Evolutionary conservation across 2,113 vertebrate species (phyloP), one percentile per base, ranked within the genome.

Genomic region (Equus quagga): DNA sequence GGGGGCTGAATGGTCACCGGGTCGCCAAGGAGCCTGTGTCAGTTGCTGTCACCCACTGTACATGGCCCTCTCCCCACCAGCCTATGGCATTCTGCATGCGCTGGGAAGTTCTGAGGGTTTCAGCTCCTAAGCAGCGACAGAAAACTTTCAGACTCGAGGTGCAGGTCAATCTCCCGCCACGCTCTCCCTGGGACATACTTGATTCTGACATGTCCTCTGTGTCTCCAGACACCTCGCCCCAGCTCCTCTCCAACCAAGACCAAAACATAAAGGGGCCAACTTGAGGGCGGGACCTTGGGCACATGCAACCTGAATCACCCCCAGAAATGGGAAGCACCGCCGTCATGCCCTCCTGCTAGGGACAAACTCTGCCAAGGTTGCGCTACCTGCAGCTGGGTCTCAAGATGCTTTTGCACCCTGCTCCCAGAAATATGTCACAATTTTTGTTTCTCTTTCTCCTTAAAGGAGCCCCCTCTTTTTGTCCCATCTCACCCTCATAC

Each of bases 151-250:
- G 24, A 33, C 69, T 41, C 2, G 0, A 44, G 54, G 33, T 8
- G 15, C 8, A 1, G 2, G 15, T 12, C 9, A 0, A 5, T 12
- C 69, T 19, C 31, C 46, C 7, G 5, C 46, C 15, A 4, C 21
- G 14, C 6, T 14, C 5, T 51, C n/a, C 24, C 18, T 8, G 24
- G 5, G 6, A 24, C 51, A 19, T 9, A 0, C 18, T 28, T 10
- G 7, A 6, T 7, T 26, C 33, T 31, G 9, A 51, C 64, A 3
- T 19, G 14, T 23, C 58, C 28, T 13, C 8, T 0, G n/a, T 3
- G 12, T 26, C 85, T 36, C 33, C 3, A 10, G 51, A n/a, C 19
- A 10, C 26, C 87, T 62, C 28, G 23, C 6, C 41, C n/a, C 26
- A 49, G 44, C 36, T 6, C 58, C 89, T 81, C 3, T 0, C n/a